These are phyloP conservation scores for Liparis tanakae DNA, from an alignment of 2,797 vertebrate species.

Conservation along the genomic window DNA sequence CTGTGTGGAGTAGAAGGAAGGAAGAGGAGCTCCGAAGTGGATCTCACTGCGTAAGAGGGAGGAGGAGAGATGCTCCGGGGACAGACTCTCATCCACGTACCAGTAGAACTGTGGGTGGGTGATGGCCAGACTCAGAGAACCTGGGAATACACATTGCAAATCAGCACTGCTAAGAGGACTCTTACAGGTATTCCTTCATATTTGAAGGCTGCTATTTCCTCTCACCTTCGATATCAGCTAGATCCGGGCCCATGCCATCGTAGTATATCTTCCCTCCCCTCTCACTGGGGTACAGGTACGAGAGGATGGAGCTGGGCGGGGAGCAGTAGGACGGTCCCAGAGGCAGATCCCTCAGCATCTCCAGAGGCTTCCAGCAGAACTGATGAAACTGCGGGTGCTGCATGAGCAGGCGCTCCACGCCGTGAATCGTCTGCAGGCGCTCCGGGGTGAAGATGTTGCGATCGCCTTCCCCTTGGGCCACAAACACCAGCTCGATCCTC, in stretches of 20 bases:
- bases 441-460: slow-evolving; percentile 96
- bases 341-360: slow-evolving; percentile 92
- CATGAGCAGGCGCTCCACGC: slow-evolving; percentile 93
- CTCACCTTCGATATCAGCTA: slow-evolving; percentile 94
- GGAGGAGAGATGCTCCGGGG: slow-evolving; percentile 91
- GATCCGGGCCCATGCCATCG: slow-evolving; percentile 96
- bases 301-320: slow-evolving; percentile 95
- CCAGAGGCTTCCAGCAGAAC: slow-evolving; percentile 98
- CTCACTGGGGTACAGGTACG: slow-evolving; percentile 97
- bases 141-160: slow-evolving; percentile 69
- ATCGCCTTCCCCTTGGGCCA: slow-evolving; percentile 90
- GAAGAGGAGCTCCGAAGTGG: slow-evolving; percentile 94
- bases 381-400: slow-evolving; percentile 93
- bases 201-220: neutral
- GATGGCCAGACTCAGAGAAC: slow-evolving; percentile 95
- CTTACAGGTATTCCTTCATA: neutral
- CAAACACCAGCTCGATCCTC: slow-evolving; percentile 96
- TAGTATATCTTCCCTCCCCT: slow-evolving; percentile 96
- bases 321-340: slow-evolving; percentile 96
- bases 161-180: slow-evolving; percentile 14
- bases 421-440: slow-evolving; percentile 91
- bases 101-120: slow-evolving; percentile 99
- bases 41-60: slow-evolving; percentile 94
- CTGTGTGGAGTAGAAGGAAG: slow-evolving; percentile 92
- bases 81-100: slow-evolving; percentile 95